A percentile compares a stretch with the other conserved stretches of the same genome.
Evolutionary conservation across 30 jellyfish, hydroid and myxozoan genomes (phyloP).

Genomic region (Hydractinia echinata): DNA sequence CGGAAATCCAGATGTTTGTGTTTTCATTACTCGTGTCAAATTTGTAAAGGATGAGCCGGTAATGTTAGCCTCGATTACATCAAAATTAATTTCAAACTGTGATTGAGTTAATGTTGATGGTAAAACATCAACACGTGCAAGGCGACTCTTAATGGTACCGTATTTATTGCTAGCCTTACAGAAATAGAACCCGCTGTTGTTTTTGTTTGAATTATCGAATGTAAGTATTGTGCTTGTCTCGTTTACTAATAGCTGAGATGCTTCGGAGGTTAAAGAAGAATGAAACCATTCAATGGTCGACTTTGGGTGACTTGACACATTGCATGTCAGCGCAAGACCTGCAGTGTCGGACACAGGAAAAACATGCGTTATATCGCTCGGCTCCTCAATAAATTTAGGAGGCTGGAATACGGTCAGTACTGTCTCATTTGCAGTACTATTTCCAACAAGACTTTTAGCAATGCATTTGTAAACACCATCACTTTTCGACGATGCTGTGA

Average conservation of each 20-base stretch:
- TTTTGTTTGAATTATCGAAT: not conserved
- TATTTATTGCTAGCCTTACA: slow-evolving; percentile 29
- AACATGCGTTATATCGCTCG: not conserved
- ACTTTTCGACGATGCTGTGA: not conserved
- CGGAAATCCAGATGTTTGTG: not conserved
- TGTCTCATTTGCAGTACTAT: not conserved
- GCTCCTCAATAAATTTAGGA: slow-evolving; percentile 11
- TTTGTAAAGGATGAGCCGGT: not conserved
- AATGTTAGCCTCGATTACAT: not conserved
- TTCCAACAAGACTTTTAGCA: not conserved
- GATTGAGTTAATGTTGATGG: slow-evolving; percentile 4
- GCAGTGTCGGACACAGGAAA: not conserved
- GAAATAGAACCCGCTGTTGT: slow-evolving; percentile 7
- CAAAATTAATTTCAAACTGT: not conserved
- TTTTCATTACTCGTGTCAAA: not conserved
- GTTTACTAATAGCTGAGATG: not conserved
- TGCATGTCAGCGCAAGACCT: slow-evolving; percentile 25
- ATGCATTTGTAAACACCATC: not conserved
- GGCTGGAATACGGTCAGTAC: not conserved
- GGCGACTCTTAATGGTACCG: slow-evolving; percentile 14
- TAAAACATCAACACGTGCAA: slow-evolving; percentile 36
- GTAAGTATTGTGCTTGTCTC: not conserved
- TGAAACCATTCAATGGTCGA: slow-evolving; percentile 23
- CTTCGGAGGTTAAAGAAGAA: slow-evolving; percentile 2
- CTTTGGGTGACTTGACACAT: slow-evolving; percentile 27